Base-by-base conservation (phyloP, 2,113 vertebrate species). In the Ranitomeya variabilis region DNA sequence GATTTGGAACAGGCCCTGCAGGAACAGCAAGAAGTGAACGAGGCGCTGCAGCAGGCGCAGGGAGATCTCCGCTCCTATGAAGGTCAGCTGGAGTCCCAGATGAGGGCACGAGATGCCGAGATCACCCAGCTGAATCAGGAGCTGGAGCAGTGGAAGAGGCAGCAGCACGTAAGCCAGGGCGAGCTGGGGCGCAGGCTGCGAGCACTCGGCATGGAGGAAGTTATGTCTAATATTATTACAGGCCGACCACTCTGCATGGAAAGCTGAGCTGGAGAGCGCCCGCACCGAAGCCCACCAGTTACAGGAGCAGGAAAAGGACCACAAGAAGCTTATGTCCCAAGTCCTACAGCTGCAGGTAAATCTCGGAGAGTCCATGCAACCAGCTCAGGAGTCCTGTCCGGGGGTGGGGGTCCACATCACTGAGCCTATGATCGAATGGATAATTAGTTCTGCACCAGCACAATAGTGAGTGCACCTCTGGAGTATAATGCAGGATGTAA, bases 251-350 rank as follows among this genome's bases (percentile, higher is more conserved):
- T 93, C 95, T 66, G 92, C 95, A 13, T 91, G 96, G 82, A 94
- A 95, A 80, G 94, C 91, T 45, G 95, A 97, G 87, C 93, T 97
- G 81, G 91, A 94, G 83, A 95, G 95, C 88, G 95, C 97, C 91
- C 94, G 91, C 60, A 89, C 76, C 86, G 95, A 93, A 91, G 92
- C 91, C 69, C 94, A 94, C 0, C 89, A 94, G 79, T 93, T 93
- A 80, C 93, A 95, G 81, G 95, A 96, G 88, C 95, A 92, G 71
- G 94, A 95, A 15, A 90, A 95, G 74, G 93, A 96, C 83, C 95
- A 95, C 77, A 67, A 67, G 14, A 91, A 94, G 55, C 93, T 97
- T 1, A 92, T 91, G 59, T 90, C 89, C 26, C 95, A 96, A 74
- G 92, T 97, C 73, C 92, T 89, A 86, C 91, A 92, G 6, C 73